Evolutionary conservation across 2,113 vertebrate genomes (phyloP).

Genomic region (Verasper variegatus): DNA sequence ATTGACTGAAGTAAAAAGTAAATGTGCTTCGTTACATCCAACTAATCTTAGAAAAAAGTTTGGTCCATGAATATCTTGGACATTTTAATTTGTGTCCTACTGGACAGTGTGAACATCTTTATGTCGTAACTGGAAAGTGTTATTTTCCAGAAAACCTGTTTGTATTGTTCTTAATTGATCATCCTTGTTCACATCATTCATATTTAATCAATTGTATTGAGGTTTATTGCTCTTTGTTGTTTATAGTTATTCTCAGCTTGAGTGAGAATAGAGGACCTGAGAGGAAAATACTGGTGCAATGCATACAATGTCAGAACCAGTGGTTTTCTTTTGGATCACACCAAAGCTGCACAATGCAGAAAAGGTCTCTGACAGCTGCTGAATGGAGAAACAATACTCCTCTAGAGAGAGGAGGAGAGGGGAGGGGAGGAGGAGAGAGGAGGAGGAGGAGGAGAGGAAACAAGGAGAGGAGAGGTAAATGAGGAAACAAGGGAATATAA

Average conservation of each 20-base stretch:
- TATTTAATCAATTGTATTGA: no score
- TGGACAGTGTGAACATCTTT: no score
- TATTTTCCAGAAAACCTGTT: no score
- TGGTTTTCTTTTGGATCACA: conserved; percentile 26
- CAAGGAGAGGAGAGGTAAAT: conserved; percentile 27
- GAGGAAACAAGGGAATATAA: conserved; percentile 49
- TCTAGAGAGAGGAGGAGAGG: conserved; percentile 3
- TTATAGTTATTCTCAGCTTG: background rate
- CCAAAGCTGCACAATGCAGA: conserved; percentile 58
- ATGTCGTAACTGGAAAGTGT: no score
- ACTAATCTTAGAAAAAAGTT: no score
- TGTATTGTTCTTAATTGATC: no score
- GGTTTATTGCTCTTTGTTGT: background rate
- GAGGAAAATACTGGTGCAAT: conserved; percentile 54
- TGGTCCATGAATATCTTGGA: no score
- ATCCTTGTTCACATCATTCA: no score
- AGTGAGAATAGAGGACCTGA: background rate
- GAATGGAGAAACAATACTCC: conserved; percentile 26
- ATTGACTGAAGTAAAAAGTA: no score
- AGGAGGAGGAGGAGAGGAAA: conserved; percentile 11
- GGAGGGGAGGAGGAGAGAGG: conserved; percentile 11
- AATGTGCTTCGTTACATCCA: no score
- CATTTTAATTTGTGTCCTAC: no score
- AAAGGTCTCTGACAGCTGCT: conserved; percentile 52
- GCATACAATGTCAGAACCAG: conserved; percentile 40